These are phyloP conservation scores for Meriones psammophilus DNA, from an alignment of 2,797 vertebrate genomes.

Conservation along the genomic window DNA sequence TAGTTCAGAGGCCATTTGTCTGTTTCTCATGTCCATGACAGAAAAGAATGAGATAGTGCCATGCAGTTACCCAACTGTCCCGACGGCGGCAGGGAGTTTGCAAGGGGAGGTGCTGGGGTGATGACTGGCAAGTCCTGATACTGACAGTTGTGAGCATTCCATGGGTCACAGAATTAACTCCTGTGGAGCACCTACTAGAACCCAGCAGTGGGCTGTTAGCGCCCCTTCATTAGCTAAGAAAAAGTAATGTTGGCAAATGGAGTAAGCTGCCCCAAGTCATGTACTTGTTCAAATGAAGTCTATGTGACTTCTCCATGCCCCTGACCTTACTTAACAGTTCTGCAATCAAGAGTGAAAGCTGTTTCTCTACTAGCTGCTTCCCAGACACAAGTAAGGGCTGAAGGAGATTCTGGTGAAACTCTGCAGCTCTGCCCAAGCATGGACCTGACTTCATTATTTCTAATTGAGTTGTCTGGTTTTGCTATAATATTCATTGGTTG, in stretches of 20 bases:
- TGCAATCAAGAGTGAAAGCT: not conserved
- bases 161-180: not conserved
- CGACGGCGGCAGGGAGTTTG: not conserved
- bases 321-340: rapidly evolving
- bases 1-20: too few relatives aligned
- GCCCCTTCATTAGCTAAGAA: not conserved
- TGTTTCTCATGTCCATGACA: not conserved
- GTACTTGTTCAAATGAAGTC: not conserved
- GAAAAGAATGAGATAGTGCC: not conserved
- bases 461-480: constrained; percentile 49
- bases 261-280: not conserved
- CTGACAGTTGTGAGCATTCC: not conserved
- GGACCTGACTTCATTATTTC: constrained; percentile 40
- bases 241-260: not conserved
- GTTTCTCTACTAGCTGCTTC: not conserved
- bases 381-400: not conserved
- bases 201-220: not conserved
- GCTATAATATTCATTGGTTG: constrained; percentile 49
- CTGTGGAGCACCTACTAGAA: rapidly evolving
- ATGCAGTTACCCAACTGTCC: not conserved
- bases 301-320: rapidly evolving
- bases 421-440: not conserved
- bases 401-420: not conserved
- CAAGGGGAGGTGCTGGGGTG: not conserved
- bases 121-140: not conserved